These are phyloP conservation scores for Glaucomys volans DNA, from an alignment of 2,113 vertebrate species.

Conservation along the genomic window DNA sequence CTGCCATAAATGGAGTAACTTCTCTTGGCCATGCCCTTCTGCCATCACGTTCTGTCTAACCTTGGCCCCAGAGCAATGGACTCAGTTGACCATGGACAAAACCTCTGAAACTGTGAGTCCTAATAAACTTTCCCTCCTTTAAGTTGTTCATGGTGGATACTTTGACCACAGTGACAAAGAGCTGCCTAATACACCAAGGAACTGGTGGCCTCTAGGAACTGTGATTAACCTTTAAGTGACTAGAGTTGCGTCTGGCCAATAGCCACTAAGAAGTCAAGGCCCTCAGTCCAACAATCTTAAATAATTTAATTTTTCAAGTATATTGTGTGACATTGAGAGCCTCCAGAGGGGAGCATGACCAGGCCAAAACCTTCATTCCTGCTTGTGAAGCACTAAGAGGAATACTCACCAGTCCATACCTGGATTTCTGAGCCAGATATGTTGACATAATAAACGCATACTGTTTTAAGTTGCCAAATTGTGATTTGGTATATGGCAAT, in stretches of 20 bases:
- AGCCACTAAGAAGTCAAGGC: neutral
- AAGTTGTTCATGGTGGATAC: too few relatives aligned
- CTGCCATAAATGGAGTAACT: too few relatives aligned
- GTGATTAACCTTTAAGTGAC: neutral
- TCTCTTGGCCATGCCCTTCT: too few relatives aligned
- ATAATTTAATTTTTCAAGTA: neutral
- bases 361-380: neutral
- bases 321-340: neutral
- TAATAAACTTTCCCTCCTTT: too few relatives aligned
- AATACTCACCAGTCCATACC: rapidly evolving
- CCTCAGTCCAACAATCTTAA: neutral
- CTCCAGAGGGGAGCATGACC: neutral
- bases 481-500: neutral
- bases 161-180: too few relatives aligned
- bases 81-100: too few relatives aligned
- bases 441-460: neutral
- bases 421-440: neutral
- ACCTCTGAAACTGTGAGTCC: too few relatives aligned
- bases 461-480: neutral
- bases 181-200: too few relatives aligned
- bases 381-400: neutral
- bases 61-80: too few relatives aligned
- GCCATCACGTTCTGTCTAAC: too few relatives aligned
- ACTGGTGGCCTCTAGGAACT: neutral
- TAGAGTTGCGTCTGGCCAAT: neutral